Percentiles rank a stretch among this genome's conserved stretches.
Evolutionary conservation across 2,888 invertebrate species (phyloP).

Genomic region (Chaetogeoica ovagalla): DNA sequence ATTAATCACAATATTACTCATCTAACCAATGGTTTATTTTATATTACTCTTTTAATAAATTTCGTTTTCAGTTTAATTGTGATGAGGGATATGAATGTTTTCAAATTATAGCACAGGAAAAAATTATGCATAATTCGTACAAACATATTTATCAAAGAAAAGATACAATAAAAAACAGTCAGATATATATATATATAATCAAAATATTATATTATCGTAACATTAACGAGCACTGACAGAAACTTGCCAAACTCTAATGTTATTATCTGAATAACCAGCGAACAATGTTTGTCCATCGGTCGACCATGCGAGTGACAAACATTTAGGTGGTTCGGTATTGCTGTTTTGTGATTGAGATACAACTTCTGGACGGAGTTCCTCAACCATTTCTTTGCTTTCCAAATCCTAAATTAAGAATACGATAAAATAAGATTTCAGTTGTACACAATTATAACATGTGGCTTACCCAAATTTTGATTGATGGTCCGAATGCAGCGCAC

Average conservation of each 20-base stretch:
- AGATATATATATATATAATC: conserved; percentile 33
- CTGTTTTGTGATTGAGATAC: conserved; percentile 70
- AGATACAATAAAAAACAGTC: conserved; percentile 25
- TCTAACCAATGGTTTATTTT: not conserved
- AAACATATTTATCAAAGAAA: conserved; percentile 31
- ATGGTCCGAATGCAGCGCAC: conserved; percentile 97
- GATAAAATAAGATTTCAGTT: not conserved
- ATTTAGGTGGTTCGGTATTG: conserved; percentile 92
- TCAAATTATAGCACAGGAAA: not conserved
- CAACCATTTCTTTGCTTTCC: conserved; percentile 99
- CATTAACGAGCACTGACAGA: conserved; percentile 63
- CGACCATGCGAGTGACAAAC: conserved; percentile 97
- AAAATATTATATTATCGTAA: conserved; percentile 4
- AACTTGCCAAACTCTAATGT: conserved; percentile 98
- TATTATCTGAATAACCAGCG: conserved; percentile 97
- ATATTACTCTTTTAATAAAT: not conserved
- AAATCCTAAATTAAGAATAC: conserved; percentile 70
- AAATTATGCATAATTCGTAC: not conserved
- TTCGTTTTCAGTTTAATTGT: not conserved
- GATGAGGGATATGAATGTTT: not conserved
- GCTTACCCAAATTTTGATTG: conserved; percentile 94
- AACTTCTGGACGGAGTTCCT: conserved; percentile 96
- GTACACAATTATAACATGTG: not conserved
- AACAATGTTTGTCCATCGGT: conserved; percentile 98
- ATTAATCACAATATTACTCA: not conserved